Percentiles rank a stretch among this genome's conserved stretches.
Evolutionary conservation across 2,797 vertebrate species (phyloP).

Genomic region (Acanthornis magna): DNA sequence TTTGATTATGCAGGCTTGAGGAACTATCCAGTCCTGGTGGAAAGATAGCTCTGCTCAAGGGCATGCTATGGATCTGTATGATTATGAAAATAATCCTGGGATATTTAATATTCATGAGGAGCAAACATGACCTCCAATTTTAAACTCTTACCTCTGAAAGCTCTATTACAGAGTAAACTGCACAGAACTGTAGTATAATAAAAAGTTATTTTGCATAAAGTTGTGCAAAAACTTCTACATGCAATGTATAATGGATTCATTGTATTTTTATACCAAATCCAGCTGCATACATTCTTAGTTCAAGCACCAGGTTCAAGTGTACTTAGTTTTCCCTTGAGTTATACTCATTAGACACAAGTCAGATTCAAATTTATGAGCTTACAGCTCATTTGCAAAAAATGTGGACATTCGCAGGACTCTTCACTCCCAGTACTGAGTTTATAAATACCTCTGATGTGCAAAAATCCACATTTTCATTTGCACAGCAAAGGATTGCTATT

Average conservation of each 20-base stretch:
- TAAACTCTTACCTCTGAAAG: slow-evolving; percentile 31
- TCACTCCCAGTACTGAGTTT: not conserved
- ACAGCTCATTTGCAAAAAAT: not conserved
- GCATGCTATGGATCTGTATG: not conserved
- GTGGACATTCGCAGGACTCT: not conserved
- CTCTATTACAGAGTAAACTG: slow-evolving; percentile 3
- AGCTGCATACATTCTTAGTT: not conserved
- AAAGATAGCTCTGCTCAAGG: not conserved
- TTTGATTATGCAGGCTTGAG: not conserved
- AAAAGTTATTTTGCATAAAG: slow-evolving; percentile 37
- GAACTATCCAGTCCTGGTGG: not conserved
- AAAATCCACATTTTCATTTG: not conserved
- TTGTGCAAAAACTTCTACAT: slow-evolving; percentile 14
- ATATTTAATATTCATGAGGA: slow-evolving; percentile 56
- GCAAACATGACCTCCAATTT: slow-evolving; percentile 46
- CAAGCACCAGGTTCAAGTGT: not conserved
- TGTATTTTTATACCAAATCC: slow-evolving; percentile 30
- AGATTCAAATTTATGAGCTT: not conserved
- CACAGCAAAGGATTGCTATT: not conserved
- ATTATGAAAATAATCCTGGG: slow-evolving; percentile 36
- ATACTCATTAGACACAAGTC: slow-evolving; percentile 17
- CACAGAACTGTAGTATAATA: slow-evolving; percentile 14
- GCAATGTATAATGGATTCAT: not conserved
- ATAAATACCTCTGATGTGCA: not conserved
- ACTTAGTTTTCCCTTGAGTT: not conserved